Conservation (phyloP, 2,888 invertebrate species). For the Dicranocentrus wangi region DNA sequence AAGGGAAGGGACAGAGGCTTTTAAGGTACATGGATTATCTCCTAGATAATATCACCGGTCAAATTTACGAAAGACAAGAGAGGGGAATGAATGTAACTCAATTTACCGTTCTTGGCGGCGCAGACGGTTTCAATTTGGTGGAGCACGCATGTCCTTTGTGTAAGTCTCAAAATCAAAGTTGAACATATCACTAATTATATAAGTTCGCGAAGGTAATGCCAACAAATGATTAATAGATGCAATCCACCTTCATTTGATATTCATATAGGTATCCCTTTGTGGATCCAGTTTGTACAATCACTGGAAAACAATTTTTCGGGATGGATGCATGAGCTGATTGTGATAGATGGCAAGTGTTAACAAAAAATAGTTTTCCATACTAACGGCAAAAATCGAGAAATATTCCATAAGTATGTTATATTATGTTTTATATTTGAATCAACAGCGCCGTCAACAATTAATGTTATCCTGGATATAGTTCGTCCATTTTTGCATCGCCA, state of each 20-base stretch:
- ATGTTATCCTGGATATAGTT: slow-evolving; percentile 32
- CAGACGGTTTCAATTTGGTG: slow-evolving; percentile 39
- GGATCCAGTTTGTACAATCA: slow-evolving; percentile 35
- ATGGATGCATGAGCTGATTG: slow-evolving; percentile 42
- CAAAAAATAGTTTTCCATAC: no score
- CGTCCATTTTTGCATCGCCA: slow-evolving; percentile 20
- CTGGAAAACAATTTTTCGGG: slow-evolving; percentile 40
- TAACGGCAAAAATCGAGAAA: background rate
- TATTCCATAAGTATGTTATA: background rate
- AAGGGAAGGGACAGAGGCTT: slow-evolving; percentile 29
- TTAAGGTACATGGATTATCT: slow-evolving; percentile 15
- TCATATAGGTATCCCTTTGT: slow-evolving; percentile 45
- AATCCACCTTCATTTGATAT: no score
- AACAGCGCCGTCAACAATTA: slow-evolving; percentile 34
- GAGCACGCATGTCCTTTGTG: slow-evolving; percentile 35
- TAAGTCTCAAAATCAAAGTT: background rate
- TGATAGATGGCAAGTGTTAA: slow-evolving; percentile 33
- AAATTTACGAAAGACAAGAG: slow-evolving; percentile 23
- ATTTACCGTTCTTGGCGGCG: slow-evolving; percentile 13
- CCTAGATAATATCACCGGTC: slow-evolving; percentile 22
- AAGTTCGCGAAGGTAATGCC: no score
- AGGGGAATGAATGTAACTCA: slow-evolving; percentile 49
- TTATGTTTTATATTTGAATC: background rate
- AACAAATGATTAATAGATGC: no score
- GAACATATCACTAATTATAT: background rate